phyloP scores from a whole-genome alignment of 2,113 vertebrate species.

The Felis catus region DNA sequence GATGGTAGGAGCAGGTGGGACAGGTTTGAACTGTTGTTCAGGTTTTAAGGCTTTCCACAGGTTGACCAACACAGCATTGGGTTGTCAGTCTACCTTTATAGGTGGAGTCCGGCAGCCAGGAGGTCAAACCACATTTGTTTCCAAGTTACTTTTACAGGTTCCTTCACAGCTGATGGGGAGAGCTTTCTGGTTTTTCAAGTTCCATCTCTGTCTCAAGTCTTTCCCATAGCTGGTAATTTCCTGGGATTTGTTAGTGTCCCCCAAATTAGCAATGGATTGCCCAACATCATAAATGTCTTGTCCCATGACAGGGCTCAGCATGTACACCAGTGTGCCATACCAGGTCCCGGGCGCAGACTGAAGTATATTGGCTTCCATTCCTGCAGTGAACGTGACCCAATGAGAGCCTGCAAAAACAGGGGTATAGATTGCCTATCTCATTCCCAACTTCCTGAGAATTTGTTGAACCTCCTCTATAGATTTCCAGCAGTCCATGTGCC shows the following conservation, averaged over 20 bases:
- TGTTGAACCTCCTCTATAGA: neutral
- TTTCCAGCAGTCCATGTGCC: neutral
- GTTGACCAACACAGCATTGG: neutral
- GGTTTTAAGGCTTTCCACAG: neutral
- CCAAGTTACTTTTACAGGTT: neutral
- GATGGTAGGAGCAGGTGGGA: neutral
- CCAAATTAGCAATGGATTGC: neutral
- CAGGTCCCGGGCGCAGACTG: neutral
- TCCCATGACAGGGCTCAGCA: neutral
- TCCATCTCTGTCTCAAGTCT: neutral
- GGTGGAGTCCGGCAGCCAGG: neutral
- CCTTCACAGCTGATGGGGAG: neutral
- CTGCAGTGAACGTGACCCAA: neutral
- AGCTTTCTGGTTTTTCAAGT: neutral
- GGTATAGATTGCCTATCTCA: neutral
- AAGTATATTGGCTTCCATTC: neutral
- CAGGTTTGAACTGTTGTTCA: neutral
- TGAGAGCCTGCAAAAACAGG: neutral
- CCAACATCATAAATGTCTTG: neutral
- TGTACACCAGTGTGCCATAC: neutral
- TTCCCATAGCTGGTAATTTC: neutral
- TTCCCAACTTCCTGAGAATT: neutral
- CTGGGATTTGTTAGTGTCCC: neutral
- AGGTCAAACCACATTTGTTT: neutral
- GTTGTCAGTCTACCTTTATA: neutral